Percentiles rank a stretch among this genome's conserved stretches.
Conservation (phyloP, 2,797 vertebrate species). For the Mallotus villosus region DNA sequence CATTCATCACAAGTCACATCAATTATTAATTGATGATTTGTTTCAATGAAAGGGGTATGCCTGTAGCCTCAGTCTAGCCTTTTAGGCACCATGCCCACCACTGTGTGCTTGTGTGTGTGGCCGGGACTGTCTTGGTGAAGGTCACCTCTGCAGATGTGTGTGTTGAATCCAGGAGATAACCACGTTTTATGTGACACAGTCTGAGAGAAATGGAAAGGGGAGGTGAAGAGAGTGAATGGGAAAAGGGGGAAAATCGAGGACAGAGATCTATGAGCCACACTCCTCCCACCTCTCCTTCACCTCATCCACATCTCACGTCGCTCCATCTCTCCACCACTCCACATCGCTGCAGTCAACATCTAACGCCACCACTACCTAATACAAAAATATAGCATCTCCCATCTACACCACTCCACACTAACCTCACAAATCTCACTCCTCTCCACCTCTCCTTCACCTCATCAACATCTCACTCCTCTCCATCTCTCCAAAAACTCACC, state of each 20-base stretch:
- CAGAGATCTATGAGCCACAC: neutral
- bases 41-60: too few species aligned
- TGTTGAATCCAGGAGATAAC: neutral
- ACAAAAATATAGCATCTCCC: too few species aligned
- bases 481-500: too few species aligned
- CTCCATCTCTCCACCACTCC: too few species aligned
- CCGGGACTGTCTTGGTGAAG: neutral
- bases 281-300: neutral
- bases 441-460: too few species aligned
- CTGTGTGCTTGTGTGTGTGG: neutral
- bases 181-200: neutral
- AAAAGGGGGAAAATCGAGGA: neutral
- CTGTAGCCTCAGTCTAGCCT: neutral
- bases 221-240: neutral
- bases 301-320: too few species aligned
- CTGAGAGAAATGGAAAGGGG: neutral
- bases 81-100: neutral
- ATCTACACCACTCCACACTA: too few species aligned
- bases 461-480: too few species aligned
- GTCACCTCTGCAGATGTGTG: neutral
- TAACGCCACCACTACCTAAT: too few species aligned
- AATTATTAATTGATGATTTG: slow-evolving; percentile 9
- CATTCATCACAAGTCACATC: too few species aligned
- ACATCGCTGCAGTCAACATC: too few species aligned
- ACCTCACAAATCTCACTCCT: too few species aligned